A percentile compares a stretch with the other conserved stretches of the same genome.
Conservation (phyloP, 30 jellyfish, hydroid and myxozoan species). For the Turritopsis rubra region DNA sequence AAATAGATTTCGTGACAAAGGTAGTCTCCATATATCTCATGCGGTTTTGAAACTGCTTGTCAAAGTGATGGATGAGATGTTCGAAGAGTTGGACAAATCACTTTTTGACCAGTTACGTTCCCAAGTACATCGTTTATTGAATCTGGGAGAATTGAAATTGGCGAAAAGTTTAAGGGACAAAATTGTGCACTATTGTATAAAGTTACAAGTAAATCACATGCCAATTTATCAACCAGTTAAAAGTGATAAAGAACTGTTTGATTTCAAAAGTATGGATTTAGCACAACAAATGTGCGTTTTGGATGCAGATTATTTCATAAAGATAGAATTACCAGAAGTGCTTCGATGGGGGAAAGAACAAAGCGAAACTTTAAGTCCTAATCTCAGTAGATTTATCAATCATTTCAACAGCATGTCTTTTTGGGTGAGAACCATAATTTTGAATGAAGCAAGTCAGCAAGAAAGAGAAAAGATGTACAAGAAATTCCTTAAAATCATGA, state of each 20-base stretch:
- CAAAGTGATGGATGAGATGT: constrained; percentile 86
- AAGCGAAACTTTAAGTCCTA: constrained; percentile 87
- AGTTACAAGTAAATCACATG: constrained; percentile 66
- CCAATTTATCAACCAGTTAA: constrained; percentile 29
- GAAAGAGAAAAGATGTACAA: constrained; percentile 84
- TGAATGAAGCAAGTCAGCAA: constrained; percentile 80
- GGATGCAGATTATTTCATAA: constrained; percentile 84
- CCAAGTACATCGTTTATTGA: constrained; percentile 79
- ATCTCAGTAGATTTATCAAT: constrained; percentile 79
- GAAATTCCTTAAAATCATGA: constrained; percentile 83
- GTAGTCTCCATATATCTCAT: constrained; percentile 47
- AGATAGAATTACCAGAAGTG: constrained; percentile 89
- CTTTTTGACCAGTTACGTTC: constrained; percentile 91
- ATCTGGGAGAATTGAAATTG: constrained; percentile 72
- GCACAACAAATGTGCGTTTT: constrained; percentile 91
- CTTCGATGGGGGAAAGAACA: constrained; percentile 99
- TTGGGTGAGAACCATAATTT: constrained; percentile 85
- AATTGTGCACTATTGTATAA: constrained; percentile 77
- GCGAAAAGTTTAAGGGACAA: constrained; percentile 86
- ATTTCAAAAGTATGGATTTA: constrained; percentile 73
- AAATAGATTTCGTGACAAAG: constrained; percentile 82
- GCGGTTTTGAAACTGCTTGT: constrained; percentile 71
- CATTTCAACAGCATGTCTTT: constrained; percentile 95
- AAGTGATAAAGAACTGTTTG: constrained; percentile 46
- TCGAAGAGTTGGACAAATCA: constrained; percentile 91